These are phyloP conservation scores for Alosa sapidissima DNA, from an alignment of 2,797 vertebrate genomes.

Conservation along the genomic window DNA sequence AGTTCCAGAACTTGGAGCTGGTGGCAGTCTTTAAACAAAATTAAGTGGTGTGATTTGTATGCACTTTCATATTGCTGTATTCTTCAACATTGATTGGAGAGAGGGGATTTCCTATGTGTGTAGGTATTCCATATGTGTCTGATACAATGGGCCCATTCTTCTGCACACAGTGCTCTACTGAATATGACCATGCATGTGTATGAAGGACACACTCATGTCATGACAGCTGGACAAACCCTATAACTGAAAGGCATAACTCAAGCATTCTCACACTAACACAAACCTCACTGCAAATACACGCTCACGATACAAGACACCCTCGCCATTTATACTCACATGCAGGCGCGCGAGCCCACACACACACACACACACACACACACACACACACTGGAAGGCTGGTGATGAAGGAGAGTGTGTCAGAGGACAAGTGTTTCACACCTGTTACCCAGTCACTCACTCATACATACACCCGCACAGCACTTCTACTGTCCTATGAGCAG, in stretches of 20 bases:
- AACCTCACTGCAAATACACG: conserved; percentile 25
- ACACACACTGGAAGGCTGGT: background rate
- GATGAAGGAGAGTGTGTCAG: conserved; percentile 1
- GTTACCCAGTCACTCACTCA: conserved; percentile 52
- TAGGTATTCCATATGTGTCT: background rate
- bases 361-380: background rate
- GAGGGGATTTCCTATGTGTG: background rate
- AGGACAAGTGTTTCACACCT: conserved; percentile 63
- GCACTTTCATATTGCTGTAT: too few species aligned
- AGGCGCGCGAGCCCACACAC: background rate
- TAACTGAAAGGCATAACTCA: conserved; percentile 26
- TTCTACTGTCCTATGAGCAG: background rate
- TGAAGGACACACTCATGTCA: background rate
- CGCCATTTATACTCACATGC: conserved; percentile 30
- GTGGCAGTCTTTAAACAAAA: background rate
- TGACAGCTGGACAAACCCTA: conserved; percentile 54
- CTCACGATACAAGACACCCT: conserved; percentile 13
- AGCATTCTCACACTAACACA: conserved; percentile 41
- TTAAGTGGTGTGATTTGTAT: background rate
- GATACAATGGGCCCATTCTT: background rate
- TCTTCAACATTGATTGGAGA: background rate
- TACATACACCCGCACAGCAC: conserved; percentile 17
- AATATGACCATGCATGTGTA: background rate
- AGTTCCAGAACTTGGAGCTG: background rate
- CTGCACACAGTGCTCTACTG: background rate